Conservation (phyloP, 2,888 invertebrate genomes). For the Corbicula japonica region DNA sequence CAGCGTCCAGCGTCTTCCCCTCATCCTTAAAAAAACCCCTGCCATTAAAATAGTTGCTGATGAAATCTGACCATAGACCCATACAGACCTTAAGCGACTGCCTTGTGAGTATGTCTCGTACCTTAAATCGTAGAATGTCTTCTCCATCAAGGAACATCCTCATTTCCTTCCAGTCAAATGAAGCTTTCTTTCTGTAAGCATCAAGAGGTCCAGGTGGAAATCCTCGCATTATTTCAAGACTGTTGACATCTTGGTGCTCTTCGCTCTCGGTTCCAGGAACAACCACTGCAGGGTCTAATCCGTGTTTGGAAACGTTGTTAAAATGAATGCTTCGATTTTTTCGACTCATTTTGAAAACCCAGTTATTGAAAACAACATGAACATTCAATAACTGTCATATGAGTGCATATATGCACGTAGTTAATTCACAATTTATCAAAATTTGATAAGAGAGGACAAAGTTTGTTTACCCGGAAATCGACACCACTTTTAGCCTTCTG, state of each 20-base stretch:
- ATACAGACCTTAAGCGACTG: no score
- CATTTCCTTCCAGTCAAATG: constrained; percentile 95
- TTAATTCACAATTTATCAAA: constrained; percentile 18
- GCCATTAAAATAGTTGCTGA: no score
- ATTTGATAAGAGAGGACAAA: constrained; percentile 38
- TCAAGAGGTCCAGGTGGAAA: constrained; percentile 91
- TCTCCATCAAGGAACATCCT: constrained; percentile 93
- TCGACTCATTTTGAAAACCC: constrained; percentile 32
- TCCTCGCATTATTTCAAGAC: constrained; percentile 72
- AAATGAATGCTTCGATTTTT: constrained; percentile 3
- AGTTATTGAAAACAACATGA: not conserved
- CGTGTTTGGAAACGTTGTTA: constrained; percentile 32
- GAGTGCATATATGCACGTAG: constrained; percentile 14
- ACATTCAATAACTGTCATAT: constrained; percentile 8
- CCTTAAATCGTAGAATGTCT: constrained; percentile 92
- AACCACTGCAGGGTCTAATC: constrained; percentile 62
- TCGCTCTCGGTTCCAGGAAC: constrained; percentile 57
- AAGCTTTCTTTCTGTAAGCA: constrained; percentile 92
- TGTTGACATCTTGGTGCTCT: constrained; percentile 52
- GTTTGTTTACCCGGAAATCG: constrained; percentile 48
- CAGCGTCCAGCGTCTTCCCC: no score
- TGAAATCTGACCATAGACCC: no score
- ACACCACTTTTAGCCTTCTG: constrained; percentile 31
- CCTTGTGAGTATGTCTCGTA: no score
- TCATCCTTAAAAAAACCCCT: no score